These are phyloP conservation scores for Elaphurus davidianus DNA, from an alignment of 2,113 vertebrate species.

Conservation along the genomic window DNA sequence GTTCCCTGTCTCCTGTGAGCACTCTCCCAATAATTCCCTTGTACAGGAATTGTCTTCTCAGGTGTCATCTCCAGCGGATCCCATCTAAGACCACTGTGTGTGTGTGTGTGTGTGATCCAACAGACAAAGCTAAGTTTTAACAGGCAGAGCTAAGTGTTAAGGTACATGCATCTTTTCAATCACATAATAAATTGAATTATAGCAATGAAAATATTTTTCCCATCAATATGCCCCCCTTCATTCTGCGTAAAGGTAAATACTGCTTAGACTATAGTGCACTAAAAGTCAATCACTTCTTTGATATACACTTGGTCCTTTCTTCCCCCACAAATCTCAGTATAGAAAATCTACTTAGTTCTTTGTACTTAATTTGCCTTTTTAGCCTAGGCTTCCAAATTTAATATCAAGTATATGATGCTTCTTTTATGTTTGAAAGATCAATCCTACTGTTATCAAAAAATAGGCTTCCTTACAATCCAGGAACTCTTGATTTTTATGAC, in stretches of 20 bases:
- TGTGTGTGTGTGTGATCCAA: neutral
- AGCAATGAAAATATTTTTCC: neutral
- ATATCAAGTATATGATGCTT: neutral
- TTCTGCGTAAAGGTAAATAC: neutral
- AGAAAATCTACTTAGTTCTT: neutral
- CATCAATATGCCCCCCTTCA: neutral
- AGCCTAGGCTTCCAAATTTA: neutral
- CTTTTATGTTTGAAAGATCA: conserved; percentile 43
- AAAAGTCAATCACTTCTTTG: neutral
- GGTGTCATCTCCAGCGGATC: neutral
- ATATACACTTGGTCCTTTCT: neutral
- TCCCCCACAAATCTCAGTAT: neutral
- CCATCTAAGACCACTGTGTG: neutral
- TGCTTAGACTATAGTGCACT: neutral
- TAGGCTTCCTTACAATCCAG: neutral
- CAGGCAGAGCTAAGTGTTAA: neutral
- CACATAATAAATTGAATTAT: neutral
- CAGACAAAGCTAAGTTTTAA: neutral
- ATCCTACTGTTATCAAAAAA: neutral
- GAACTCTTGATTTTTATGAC: neutral
- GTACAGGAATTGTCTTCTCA: neutral
- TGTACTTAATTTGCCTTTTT: conserved; percentile 2
- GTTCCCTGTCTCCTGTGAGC: neutral
- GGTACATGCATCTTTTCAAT: neutral
- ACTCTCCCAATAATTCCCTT: neutral